Conservation (phyloP, 1,140 invertebrate genomes). For the Polyergus mexicanus region DNA sequence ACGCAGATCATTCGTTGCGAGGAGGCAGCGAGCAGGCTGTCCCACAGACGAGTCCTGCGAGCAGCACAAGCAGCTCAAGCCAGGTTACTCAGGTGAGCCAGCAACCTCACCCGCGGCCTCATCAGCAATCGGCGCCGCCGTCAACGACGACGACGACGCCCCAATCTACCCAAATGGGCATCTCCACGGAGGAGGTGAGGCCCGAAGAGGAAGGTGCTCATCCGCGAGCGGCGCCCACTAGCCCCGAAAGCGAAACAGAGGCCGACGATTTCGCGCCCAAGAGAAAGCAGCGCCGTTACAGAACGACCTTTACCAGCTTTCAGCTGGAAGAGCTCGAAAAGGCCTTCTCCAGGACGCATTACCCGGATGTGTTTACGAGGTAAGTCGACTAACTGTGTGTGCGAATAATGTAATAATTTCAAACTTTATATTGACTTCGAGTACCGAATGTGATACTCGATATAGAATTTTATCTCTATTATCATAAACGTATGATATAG, state of each 20-base stretch:
- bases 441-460: neutral
- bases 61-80: constrained; percentile 82
- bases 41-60: constrained; percentile 84
- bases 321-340: constrained; percentile 99
- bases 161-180: constrained; percentile 81
- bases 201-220: constrained; percentile 82
- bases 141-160: constrained; percentile 61
- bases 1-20: constrained; percentile 77
- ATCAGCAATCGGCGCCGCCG: constrained; percentile 64
- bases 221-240: constrained; percentile 85
- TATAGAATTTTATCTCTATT: constrained; percentile 11
- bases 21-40: constrained; percentile 81
- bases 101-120: constrained; percentile 60
- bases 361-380: constrained; percentile 99
- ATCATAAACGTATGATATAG: neutral
- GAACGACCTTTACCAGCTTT: constrained; percentile 98
- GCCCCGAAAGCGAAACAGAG: constrained; percentile 91
- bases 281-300: constrained; percentile 95
- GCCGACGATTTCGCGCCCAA: constrained; percentile 94
- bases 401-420: neutral
- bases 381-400: constrained; percentile 87
- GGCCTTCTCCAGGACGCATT: constrained; percentile 98
- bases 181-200: constrained; percentile 83
- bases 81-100: constrained; percentile 78
- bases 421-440: neutral